phyloP scores from a whole-genome alignment of 2,797 vertebrate species.

The Sebastes dallii region DNA sequence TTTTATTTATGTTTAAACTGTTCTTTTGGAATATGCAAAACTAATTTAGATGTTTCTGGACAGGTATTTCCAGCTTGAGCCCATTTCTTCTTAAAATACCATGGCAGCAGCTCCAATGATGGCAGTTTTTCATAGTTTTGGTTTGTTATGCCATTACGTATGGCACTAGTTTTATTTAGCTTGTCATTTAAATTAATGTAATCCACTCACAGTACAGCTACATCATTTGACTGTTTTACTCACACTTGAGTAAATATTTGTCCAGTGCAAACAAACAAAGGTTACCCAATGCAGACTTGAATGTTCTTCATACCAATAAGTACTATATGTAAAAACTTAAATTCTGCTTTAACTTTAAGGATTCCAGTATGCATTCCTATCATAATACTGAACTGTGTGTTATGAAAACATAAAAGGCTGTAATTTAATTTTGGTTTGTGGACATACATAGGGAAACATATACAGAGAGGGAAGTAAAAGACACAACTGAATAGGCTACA shows the following conservation, averaged over 20 bases:
- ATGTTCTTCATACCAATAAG: not conserved
- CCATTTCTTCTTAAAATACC: slow-evolving; percentile 3
- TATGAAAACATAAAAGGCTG: not conserved
- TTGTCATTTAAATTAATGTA: not conserved
- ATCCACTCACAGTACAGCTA: not conserved
- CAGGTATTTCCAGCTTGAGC: not conserved
- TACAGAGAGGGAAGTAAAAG: not conserved
- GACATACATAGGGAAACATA: not conserved
- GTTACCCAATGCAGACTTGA: not conserved
- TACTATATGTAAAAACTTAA: not conserved
- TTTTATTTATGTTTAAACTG: not conserved
- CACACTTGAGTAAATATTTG: not conserved
- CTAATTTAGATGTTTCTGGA: not conserved
- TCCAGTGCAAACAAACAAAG: not conserved
- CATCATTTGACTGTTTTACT: too few relatives aligned
- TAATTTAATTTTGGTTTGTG: not conserved
- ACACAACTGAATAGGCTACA: slow-evolving; percentile 12
- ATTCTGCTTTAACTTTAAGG: not conserved
- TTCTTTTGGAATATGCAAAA: not conserved
- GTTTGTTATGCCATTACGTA: not conserved
- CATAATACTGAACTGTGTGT: not conserved
- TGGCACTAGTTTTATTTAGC: not conserved
- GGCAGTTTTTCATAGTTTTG: not conserved
- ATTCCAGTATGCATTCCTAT: not conserved
- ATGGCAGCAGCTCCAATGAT: not conserved